Evolutionary conservation across 2,113 vertebrate genomes (phyloP).

Genomic region (Malurus alboscapulatus): DNA sequence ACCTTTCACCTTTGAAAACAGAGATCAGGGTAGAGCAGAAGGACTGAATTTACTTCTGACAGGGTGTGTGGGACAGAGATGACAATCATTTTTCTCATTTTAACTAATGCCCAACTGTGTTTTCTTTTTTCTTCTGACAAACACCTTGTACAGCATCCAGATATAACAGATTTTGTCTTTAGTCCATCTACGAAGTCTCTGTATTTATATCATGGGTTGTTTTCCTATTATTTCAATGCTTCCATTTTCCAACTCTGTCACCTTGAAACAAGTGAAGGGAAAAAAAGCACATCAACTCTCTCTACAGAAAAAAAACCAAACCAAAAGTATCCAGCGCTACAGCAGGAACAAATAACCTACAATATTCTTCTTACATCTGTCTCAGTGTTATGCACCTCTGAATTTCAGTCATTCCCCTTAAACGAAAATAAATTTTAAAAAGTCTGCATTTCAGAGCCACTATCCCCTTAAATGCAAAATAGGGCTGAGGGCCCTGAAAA

Average conservation of each 20-base stretch:
- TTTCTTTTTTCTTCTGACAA: background rate
- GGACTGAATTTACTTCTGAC: background rate
- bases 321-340: background rate
- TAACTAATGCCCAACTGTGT: background rate
- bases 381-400: background rate
- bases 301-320: background rate
- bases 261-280: background rate
- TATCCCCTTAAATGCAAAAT: background rate
- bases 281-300: background rate
- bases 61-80: background rate
- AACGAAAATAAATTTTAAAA: background rate
- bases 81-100: background rate
- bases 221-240: background rate
- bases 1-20: background rate
- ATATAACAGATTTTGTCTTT: background rate
- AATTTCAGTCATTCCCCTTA: background rate
- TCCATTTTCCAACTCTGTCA: background rate
- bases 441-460: background rate
- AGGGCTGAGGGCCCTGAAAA: background rate
- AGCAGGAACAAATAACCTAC: background rate
- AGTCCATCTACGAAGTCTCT: background rate
- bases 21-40: background rate
- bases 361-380: background rate
- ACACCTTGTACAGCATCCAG: background rate
- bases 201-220: background rate